Conservation (phyloP, 2,888 invertebrate genomes). For the Cephus nigrinus region DNA sequence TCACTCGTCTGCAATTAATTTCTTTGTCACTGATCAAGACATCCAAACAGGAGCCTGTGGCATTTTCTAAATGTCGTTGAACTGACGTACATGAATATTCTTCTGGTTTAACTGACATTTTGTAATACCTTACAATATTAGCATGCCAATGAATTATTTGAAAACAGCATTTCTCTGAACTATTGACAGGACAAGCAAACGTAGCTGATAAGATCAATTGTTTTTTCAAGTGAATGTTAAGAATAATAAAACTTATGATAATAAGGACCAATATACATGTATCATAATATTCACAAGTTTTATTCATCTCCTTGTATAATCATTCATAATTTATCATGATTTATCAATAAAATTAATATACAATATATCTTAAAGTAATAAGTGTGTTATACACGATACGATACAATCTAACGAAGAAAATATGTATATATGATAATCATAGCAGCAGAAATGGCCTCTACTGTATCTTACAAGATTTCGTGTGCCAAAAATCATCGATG, state of each 20-base stretch:
- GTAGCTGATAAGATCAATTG: background rate
- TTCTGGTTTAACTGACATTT: background rate
- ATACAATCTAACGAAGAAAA: conserved; percentile 56
- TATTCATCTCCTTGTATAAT: conserved; percentile 50
- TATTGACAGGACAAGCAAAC: background rate
- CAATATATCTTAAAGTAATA: conserved; percentile 61
- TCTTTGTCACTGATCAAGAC: background rate
- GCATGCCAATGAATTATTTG: background rate
- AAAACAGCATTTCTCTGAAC: background rate
- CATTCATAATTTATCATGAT: conserved; percentile 61
- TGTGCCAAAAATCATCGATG: conserved; percentile 53
- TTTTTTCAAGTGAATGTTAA: background rate
- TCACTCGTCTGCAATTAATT: background rate
- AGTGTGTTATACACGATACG: conserved; percentile 60
- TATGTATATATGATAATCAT: conserved; percentile 54
- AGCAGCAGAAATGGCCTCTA: conserved; percentile 64
- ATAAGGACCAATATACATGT: conserved; percentile 18
- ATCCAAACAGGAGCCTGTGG: background rate
- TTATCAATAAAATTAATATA: conserved; percentile 65
- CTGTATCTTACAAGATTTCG: conserved; percentile 62
- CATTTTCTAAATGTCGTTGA: background rate
- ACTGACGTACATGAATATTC: background rate
- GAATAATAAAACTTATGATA: conserved; percentile 18
- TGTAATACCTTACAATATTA: background rate
- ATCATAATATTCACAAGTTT: conserved; percentile 27